Base-by-base conservation (phyloP, 2,797 vertebrate species). In the Jordanella pulchra region DNA sequence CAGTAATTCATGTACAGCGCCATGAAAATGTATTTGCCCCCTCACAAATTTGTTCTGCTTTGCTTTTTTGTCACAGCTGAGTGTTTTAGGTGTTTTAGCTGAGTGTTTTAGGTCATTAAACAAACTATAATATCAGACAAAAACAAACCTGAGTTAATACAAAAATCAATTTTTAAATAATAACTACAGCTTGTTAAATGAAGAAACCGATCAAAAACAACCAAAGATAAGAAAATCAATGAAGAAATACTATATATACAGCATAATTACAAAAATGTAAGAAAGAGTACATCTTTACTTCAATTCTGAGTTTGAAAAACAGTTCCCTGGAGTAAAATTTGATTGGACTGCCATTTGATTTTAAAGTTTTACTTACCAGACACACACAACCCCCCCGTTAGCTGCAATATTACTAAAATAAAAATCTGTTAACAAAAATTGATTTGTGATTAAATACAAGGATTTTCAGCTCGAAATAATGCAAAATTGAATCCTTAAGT, bases 1-100 rank as follows among this genome's bases (percentile, higher is more conserved):
- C 53, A 86, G 85, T 82, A 84, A 89, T 78, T 89, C 83, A 92
- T 73, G 74, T 84, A 79, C 73, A 78, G 76, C 54, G 65, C 76
- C 77, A 72, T 87, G 5, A 39, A 60, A 60, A 23, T 60, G 11
- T 21, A 60, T 60, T 60, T 60, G 30, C 10, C 4, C 3, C 30
- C 10, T 23, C 3, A 39, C 32, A 60, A 7, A 60, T 32, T 60
- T 60, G 58, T 35, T 60, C 32, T 39, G 21, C 12, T 60, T 39
- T 10, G 9, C 23, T 13, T 39, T 60, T 35, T 35, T 23, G 32
- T 60, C 30, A 23, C 32, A 39, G 30, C 18, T 32, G 28, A 18
- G 25, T 27, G 61, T 15, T 65, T 47, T 27, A 47, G n/a, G n/a
- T n/a, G n/a, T n/a, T n/a, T n/a, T n/a, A n/a, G n/a, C n/a, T n/a